A percentile compares a stretch with the other conserved stretches of the same genome.
Conservation (phyloP, 64 coral and sea anemone species). For the Platygyra sinensis region DNA sequence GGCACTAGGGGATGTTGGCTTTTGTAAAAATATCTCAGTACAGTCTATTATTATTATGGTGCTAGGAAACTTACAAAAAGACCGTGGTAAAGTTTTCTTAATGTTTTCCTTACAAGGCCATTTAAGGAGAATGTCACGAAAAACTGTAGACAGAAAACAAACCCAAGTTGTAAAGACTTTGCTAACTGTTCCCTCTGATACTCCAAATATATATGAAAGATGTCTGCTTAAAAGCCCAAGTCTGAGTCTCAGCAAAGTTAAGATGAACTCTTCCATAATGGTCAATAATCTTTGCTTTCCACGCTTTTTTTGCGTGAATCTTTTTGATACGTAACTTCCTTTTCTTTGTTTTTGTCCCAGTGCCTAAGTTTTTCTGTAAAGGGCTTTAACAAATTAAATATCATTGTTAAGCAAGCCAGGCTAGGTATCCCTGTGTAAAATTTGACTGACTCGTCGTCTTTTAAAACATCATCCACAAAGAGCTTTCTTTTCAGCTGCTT, state of each 20-base stretch:
- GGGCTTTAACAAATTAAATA: constrained; percentile 11
- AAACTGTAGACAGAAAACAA: constrained; percentile 61
- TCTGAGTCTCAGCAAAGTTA: constrained; percentile 56
- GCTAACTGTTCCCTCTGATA: constrained; percentile 47
- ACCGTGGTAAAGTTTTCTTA: constrained; percentile 36
- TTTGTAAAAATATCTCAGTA: constrained; percentile 5
- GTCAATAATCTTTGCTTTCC: constrained; percentile 46
- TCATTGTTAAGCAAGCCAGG: constrained; percentile 6
- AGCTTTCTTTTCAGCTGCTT: constrained; percentile 10
- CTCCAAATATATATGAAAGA: constrained; percentile 53
- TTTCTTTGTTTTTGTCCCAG: constrained; percentile 59
- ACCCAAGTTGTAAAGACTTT: constrained; percentile 51
- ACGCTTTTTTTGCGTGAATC: constrained; percentile 6
- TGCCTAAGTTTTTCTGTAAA: constrained; percentile 44
- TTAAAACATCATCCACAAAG: constrained; percentile 33
- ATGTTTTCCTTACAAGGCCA: constrained; percentile 51
- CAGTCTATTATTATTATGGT: constrained; percentile 24
- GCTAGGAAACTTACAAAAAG: constrained; percentile 45
- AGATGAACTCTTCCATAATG: constrained; percentile 52
- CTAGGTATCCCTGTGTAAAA: constrained; percentile 42
- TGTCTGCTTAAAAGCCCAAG: constrained; percentile 51
- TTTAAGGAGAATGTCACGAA: constrained; percentile 39
- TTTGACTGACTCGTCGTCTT: constrained; percentile 11
- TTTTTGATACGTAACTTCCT: not conserved
- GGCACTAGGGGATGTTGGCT: constrained; percentile 22